Percentiles rank a stretch among this genome's conserved stretches.
These are phyloP conservation scores for Hippasteria phrygiana DNA, from an alignment of 53 echinoderm and acorn worm genomes.

Conservation along the genomic window DNA sequence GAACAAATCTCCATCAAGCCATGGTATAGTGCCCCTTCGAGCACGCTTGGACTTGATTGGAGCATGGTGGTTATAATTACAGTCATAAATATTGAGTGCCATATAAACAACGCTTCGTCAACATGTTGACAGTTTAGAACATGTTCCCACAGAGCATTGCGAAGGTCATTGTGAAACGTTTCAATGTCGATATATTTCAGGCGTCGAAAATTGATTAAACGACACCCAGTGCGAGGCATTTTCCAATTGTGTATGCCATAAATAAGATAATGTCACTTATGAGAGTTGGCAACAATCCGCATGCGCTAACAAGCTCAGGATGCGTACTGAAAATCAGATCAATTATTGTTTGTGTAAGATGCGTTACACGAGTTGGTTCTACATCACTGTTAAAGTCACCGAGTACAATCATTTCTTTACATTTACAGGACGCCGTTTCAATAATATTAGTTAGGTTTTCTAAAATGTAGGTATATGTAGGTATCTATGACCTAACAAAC, in stretches of 20 bases:
- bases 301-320: slow-evolving; percentile 36
- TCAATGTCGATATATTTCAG: slow-evolving; percentile 21
- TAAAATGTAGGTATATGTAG: too few relatives aligned
- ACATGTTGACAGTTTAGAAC: too few relatives aligned
- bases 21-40: slow-evolving; percentile 48
- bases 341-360: slow-evolving; percentile 36
- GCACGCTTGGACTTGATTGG: too few relatives aligned
- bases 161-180: too few relatives aligned
- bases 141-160: too few relatives aligned
- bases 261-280: slow-evolving; percentile 50
- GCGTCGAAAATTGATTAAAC: slow-evolving; percentile 39
- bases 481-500: too few relatives aligned
- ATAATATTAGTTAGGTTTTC: slow-evolving; percentile 32
- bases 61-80: slow-evolving; percentile 36
- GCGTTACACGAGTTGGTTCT: slow-evolving; percentile 30
- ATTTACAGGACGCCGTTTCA: slow-evolving; percentile 26
- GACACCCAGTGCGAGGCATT: slow-evolving; percentile 12
- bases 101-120: too few relatives aligned
- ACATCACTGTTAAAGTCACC: slow-evolving; percentile 54
- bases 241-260: slow-evolving; percentile 51
- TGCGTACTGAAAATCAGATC: slow-evolving; percentile 54
- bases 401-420: too few relatives aligned
- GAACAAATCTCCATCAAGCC: slow-evolving; percentile 34
- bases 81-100: slow-evolving; percentile 49
- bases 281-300: slow-evolving; percentile 32